Percentiles rank a stretch among this genome's conserved stretches.
These are phyloP conservation scores for Elymnias hypermnestra DNA, from an alignment of 1,140 invertebrate species.

Conservation along the genomic window DNA sequence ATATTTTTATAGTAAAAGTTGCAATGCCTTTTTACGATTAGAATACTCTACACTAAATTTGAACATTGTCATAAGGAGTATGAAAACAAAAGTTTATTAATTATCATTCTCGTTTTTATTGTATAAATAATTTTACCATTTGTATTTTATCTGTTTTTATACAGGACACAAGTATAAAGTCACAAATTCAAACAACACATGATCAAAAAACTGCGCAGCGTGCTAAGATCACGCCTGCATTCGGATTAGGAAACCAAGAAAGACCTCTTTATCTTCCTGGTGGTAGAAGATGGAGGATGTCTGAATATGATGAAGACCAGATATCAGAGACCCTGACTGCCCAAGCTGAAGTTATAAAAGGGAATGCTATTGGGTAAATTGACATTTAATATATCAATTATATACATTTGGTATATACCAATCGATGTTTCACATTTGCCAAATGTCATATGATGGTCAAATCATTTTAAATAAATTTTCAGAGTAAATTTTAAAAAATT, in stretches of 20 bases:
- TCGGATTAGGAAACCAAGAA: slow-evolving; percentile 74
- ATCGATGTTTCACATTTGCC: no score
- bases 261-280: slow-evolving; percentile 80
- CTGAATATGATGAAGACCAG: slow-evolving; percentile 86
- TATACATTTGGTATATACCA: no score
- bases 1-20: no score
- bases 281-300: slow-evolving; percentile 84
- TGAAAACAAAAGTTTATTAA: no score
- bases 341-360: slow-evolving; percentile 86
- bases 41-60: no score
- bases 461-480: slow-evolving; percentile 18
- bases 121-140: no score
- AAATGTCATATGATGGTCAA: neutral
- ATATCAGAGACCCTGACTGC: slow-evolving; percentile 84
- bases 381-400: neutral
- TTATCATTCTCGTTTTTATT: no score
- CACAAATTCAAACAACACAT: neutral
- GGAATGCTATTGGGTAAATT: slow-evolving; percentile 82
- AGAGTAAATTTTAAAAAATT: slow-evolving; percentile 89
- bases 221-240: slow-evolving; percentile 65
- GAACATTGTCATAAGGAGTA: no score
- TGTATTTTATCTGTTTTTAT: no score
- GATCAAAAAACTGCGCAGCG: neutral
- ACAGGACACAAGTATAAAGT: no score
- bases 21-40: no score